Evolutionary conservation across 2,888 invertebrate genomes (phyloP).

Genomic region (Melangyna quadrimaculata): DNA sequence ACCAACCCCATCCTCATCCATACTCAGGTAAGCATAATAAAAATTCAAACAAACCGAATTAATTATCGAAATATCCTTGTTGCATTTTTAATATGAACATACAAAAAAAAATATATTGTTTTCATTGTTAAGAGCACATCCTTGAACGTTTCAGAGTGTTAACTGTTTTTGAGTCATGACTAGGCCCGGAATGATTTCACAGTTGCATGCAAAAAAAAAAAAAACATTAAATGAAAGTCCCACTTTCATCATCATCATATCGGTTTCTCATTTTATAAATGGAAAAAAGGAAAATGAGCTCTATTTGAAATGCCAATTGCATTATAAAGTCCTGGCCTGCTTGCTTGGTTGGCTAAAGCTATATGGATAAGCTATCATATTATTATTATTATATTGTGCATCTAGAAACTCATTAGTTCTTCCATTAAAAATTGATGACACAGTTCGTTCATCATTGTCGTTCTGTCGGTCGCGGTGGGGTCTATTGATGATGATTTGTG

Average conservation of each 20-base stretch:
- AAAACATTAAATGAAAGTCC: background rate
- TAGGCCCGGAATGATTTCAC: background rate
- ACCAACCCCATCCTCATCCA: background rate
- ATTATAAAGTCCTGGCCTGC: conserved; percentile 25
- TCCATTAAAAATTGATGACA: conserved; percentile 23
- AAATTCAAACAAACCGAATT: conserved; percentile 19
- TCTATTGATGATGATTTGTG: background rate
- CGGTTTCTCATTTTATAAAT: background rate
- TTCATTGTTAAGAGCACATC: conserved; percentile 24
- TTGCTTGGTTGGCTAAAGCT: background rate
- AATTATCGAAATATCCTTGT: conserved; percentile 33
- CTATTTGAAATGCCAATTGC: conserved; percentile 24
- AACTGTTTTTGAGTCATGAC: conserved; percentile 23
- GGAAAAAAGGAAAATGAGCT: background rate
- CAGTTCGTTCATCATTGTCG: background rate
- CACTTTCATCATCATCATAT: background rate
- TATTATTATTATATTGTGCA: conserved; percentile 22
- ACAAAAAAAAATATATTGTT: background rate
- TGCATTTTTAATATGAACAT: conserved; percentile 21
- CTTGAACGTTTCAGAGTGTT: conserved; percentile 17
- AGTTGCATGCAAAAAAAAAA: background rate
- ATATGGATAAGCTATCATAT: conserved; percentile 10
- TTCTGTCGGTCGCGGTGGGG: background rate
- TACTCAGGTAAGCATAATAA: background rate
- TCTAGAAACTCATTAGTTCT: conserved; percentile 29